Evolutionary conservation across 2,888 invertebrate species (phyloP), one percentile per base, ranked within the genome.

Genomic region (Protophormia terraenovae): DNA sequence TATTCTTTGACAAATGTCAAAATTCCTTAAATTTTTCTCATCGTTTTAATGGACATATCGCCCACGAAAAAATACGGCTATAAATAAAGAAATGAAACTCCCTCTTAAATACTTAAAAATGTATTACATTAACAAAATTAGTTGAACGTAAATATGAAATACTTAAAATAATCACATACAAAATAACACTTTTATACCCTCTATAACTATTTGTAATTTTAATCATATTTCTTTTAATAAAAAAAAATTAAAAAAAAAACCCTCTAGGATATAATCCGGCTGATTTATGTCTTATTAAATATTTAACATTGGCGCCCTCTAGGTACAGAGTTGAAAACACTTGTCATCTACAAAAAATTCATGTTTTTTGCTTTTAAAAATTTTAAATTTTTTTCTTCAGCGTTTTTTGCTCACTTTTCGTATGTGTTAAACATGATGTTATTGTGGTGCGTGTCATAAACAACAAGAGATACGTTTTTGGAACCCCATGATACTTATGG

Each of bases 301-400:
- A 85, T 82, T 85, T 78, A 82, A 85, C 85, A 85, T 78, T 85
- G 85, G 85, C 85, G 85, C 85, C 85, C 85, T 78, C 82, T 78
- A 75, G 82, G 69, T 78, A 85, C 45, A 76, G 71, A 82, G 62
- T 41, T 82, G 85, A 78, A 82, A 82, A 82, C 85, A 85, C 82
- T 85, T 85, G 85, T 85, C 85, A 78, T 64, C 78, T 69, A 50
- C 8, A 85, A 82, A 82, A 78, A 78, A 75, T 82, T 85, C 75
- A 82, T 78, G 32, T 82, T 78, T 66, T 47, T 79, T 79, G 45
- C 71, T 55, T 22, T 24, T 8, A 32, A 38, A 47, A 50, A 27
- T 67, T 22, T 38, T 27, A 0, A 45, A 3, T 8, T 27, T 66
- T 24, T 60, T 53, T 38, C 3, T n/a, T 69, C 29, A 16, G n/a